Conservation (phyloP, 2,888 invertebrate species). For the Drosophila kambysellisi region DNA sequence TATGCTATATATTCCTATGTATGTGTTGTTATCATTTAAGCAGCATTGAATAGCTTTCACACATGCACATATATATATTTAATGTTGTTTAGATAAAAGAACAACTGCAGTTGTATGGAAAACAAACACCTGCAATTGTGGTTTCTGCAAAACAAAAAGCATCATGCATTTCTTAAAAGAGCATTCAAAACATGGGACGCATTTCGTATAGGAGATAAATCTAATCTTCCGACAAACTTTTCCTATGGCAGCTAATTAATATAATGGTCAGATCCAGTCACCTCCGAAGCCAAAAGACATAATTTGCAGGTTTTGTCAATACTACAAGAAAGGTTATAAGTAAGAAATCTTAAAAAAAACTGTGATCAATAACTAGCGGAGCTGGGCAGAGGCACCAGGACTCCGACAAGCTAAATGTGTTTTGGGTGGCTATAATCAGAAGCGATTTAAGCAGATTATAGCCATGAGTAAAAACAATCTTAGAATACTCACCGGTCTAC, state of each 20-base stretch:
- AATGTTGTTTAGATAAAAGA: conserved; percentile 32
- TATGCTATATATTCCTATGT: conserved; percentile 20
- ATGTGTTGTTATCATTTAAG: neutral
- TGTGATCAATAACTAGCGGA: neutral
- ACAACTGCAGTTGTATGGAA: conserved; percentile 19
- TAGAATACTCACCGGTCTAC: too few relatives aligned
- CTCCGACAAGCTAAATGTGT: too few relatives aligned
- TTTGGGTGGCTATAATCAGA: too few relatives aligned
- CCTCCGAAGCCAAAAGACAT: neutral
- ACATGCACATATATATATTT: conserved; percentile 6
- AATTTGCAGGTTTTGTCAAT: neutral
- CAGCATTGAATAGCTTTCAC: neutral
- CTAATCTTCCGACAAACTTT: neutral
- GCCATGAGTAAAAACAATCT: too few relatives aligned
- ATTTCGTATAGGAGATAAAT: neutral
- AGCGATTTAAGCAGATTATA: too few relatives aligned
- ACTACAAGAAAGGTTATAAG: neutral
- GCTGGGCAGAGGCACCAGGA: too few relatives aligned
- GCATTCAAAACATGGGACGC: neutral
- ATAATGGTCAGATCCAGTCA: neutral
- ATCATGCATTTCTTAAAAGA: neutral
- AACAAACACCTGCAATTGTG: conserved; percentile 12
- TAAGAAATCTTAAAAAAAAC: neutral
- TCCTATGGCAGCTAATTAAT: neutral
- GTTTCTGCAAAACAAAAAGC: neutral